Evolutionary conservation across 2,888 invertebrate genomes (phyloP), one percentile per base, ranked within the genome.

Genomic region (Galerucella nymphaeae): DNA sequence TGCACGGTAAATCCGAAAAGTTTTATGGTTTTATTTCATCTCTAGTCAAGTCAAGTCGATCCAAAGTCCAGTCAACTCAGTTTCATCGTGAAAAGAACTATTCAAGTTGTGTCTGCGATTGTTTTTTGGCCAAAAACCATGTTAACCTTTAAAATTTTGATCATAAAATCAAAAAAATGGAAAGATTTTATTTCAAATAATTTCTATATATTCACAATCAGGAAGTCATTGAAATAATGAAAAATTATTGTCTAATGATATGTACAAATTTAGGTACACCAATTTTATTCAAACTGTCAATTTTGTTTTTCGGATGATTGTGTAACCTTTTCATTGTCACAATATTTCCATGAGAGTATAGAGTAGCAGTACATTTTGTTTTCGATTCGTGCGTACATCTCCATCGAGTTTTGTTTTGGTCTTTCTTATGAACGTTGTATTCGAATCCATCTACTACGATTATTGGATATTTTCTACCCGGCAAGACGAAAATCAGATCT

Each of bases 381-480:
- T 68, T 74, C 9, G 66, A 72, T 65, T 80, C 77, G 23, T 75
- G 68, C 13, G 75, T 76, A 57, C 82, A 82, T 20, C 81, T 71
- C 82, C 81, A 82, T 72, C 80, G 74, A 9, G 80, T 82, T 63
- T 66, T 77, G n/a, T 72, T 68, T 2, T 18, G 61, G 53, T 76
- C 75, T 70, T 74, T 71, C 64, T 75, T 80, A 69, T 76, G 78
- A 4, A 82, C 75, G 41, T 73, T 78, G 67, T 79, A 82, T 55
- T 81, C 80, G 71, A 77, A 78, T 53, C 79, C 72, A 30, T 82
- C 79, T 41, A 82, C 55, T 41, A 77, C 73, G 16, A 82, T 75
- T 64, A 76, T 78, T 23, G 81, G 81, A 65, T 82, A 72, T 72
- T 81, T 83, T 65, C 79, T 74, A 4, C 81, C 82, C 57, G 78